Evolutionary conservation across 1,140 invertebrate species (phyloP).

Genomic region (Myzus persicae): DNA sequence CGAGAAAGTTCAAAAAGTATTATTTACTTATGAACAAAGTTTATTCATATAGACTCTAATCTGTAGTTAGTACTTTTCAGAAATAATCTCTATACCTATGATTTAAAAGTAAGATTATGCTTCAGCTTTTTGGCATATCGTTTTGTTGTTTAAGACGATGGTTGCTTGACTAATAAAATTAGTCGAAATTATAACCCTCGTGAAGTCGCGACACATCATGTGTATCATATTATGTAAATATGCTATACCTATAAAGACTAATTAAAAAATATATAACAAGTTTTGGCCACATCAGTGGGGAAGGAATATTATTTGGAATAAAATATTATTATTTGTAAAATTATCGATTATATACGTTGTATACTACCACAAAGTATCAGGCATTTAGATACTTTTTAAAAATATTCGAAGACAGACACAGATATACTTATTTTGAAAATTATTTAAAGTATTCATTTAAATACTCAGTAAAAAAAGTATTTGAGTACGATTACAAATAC

Average conservation of each 20-base stretch:
- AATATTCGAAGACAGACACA: no score
- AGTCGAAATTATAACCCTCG: not conserved
- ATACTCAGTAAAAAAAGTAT: no score
- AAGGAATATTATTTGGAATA: not conserved
- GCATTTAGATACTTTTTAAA: no score
- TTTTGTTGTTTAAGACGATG: not conserved
- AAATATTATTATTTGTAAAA: not conserved
- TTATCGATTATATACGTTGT: not conserved
- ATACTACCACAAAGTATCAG: not conserved
- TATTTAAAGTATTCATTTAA: no score
- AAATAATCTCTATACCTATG: not conserved
- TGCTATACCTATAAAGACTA: not conserved
- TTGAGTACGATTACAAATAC: no score
- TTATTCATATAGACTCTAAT: not conserved
- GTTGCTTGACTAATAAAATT: not conserved
- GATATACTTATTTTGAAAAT: no score
- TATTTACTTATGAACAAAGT: slow-evolving; percentile 17
- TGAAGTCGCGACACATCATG: not conserved
- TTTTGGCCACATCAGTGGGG: not conserved
- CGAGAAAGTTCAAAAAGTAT: not conserved
- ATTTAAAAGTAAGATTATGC: not conserved
- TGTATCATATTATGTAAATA: no score
- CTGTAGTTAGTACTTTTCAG: not conserved
- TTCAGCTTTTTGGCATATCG: not conserved
- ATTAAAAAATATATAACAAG: not conserved